These are phyloP conservation scores for Guaruba guarouba DNA, from an alignment of 2,113 vertebrate species.

Conservation along the genomic window DNA sequence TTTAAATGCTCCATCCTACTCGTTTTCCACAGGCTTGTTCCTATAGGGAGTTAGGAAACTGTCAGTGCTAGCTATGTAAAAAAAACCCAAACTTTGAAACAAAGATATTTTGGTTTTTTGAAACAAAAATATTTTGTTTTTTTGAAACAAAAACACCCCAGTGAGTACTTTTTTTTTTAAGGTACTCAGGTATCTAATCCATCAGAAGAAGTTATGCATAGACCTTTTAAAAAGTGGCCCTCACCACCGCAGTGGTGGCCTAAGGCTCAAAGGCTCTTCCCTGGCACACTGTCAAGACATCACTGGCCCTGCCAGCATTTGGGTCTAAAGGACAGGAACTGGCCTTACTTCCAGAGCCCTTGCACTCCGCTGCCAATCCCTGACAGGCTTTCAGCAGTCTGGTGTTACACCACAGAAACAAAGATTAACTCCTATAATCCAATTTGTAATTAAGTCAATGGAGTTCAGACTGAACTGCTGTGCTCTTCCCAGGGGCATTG, in stretches of 20 bases:
- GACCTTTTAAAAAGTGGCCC: background rate
- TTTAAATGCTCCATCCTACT: background rate
- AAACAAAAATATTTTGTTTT: background rate
- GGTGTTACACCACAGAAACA: conserved; percentile 4
- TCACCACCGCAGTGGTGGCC: fast-evolving
- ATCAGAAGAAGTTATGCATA: background rate
- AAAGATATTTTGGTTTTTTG: background rate
- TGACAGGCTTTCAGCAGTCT: background rate
- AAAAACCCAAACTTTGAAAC: background rate
- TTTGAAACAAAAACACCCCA: background rate
- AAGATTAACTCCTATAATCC: conserved; percentile 54
- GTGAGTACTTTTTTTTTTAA: background rate
- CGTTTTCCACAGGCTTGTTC: background rate
- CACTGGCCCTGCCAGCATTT: background rate
- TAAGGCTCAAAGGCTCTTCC: background rate
- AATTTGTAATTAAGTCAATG: conserved; percentile 57
- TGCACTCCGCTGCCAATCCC: background rate
- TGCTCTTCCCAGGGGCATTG: background rate
- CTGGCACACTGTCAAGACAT: background rate
- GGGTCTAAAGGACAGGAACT: conserved; percentile 27
- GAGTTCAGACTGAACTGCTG: background rate
- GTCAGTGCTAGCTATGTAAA: background rate
- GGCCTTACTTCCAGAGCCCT: conserved; percentile 32
- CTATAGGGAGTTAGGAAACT: background rate
- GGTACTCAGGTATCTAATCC: background rate